Conservation (phyloP, 2,888 invertebrate genomes). For the Caenorhabditis imperialis region DNA sequence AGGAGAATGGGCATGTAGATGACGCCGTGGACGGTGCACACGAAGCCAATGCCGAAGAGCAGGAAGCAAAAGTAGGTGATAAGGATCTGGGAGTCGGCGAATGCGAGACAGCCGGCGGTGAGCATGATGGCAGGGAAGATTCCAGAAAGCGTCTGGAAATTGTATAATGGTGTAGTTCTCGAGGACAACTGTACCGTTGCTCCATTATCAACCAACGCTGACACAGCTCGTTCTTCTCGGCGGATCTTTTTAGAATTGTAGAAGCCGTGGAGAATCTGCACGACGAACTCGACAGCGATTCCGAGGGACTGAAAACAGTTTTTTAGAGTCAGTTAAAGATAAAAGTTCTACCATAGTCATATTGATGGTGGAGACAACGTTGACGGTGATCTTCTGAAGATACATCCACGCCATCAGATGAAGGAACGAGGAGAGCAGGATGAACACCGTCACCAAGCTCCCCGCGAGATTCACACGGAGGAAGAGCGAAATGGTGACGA, state of each 20-base stretch:
- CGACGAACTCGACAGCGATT: constrained; percentile 47
- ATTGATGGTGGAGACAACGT: constrained; percentile 40
- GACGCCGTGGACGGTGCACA: constrained; percentile 31
- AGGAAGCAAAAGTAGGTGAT: constrained; percentile 41
- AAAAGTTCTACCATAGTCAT: constrained; percentile 36
- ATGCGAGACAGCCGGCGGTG: constrained; percentile 18
- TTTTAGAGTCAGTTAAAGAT: background rate
- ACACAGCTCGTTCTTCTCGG: constrained; percentile 28
- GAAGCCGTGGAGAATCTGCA: constrained; percentile 44
- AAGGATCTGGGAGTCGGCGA: constrained; percentile 47
- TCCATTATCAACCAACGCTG: constrained; percentile 31
- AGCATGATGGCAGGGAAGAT: constrained; percentile 45
- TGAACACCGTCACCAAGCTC: constrained; percentile 30
- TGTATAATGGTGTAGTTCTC: background rate
- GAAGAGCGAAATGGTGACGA: constrained; percentile 30
- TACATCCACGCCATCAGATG: constrained; percentile 42
- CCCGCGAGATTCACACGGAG: constrained; percentile 32
- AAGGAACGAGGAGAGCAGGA: constrained; percentile 37
- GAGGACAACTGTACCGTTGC: constrained; percentile 22
- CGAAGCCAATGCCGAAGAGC: constrained; percentile 39
- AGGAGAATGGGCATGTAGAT: constrained; percentile 39
- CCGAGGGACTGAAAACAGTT: constrained; percentile 39
- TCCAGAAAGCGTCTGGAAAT: constrained; percentile 42
- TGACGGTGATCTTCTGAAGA: constrained; percentile 28
- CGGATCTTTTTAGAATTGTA: constrained; percentile 41